These are phyloP conservation scores for Arctopsyche grandis DNA, from an alignment of 1,140 invertebrate genomes.

Conservation along the genomic window DNA sequence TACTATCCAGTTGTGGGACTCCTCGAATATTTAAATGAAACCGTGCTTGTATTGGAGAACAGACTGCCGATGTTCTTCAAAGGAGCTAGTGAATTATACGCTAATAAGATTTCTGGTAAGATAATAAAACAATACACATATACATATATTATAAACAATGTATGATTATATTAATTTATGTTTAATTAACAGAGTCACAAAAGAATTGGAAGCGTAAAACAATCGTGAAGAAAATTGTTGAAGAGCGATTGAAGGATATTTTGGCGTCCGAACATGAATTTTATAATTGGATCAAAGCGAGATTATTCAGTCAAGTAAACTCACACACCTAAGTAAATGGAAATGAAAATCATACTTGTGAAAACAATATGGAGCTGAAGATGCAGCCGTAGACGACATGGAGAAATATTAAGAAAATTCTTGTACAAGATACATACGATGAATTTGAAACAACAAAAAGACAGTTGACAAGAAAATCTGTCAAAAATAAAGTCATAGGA, in stretches of 20 bases:
- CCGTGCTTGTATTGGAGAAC: constrained; percentile 69
- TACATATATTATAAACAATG: neutral
- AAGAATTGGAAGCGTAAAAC: constrained; percentile 45
- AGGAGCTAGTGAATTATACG: constrained; percentile 67
- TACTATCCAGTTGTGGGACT: constrained; percentile 75
- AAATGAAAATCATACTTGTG: constrained; percentile 26
- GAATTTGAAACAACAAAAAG: neutral
- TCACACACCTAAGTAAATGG: constrained; percentile 8
- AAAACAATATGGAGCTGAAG: neutral
- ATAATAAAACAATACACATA: neutral
- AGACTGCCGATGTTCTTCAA: constrained; percentile 71
- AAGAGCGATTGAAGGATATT: constrained; percentile 33
- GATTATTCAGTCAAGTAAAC: constrained; percentile 63
- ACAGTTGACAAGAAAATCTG: neutral
- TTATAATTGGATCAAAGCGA: constrained; percentile 70
- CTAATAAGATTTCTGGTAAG: constrained; percentile 68
- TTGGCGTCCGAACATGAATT: constrained; percentile 69
- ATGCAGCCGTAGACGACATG: neutral
- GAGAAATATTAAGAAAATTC: neutral
- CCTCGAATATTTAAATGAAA: constrained; percentile 72
- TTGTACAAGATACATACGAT: neutral
- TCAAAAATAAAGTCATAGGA: neutral
- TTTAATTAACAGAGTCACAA: constrained; percentile 39
- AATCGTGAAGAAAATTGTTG: neutral
- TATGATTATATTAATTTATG: neutral